phyloP scores from a whole-genome alignment of 2,888 invertebrate genomes.

The Coleophora flavipennella region DNA sequence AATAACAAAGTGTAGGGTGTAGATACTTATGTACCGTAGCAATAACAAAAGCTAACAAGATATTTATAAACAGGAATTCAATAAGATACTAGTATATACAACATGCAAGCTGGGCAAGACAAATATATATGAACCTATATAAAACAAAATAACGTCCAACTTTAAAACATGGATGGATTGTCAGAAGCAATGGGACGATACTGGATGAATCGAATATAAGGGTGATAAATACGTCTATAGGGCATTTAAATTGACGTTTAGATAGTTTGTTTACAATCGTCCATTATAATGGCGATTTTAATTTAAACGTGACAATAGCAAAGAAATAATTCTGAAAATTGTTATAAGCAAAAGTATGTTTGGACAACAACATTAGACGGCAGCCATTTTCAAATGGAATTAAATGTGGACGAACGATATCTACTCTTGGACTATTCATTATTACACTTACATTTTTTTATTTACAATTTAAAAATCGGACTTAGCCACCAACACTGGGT shows the following conservation, averaged over 20 bases:
- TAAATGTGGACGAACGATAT: slow-evolving; percentile 66
- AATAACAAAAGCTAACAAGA: slow-evolving; percentile 64
- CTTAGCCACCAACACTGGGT: slow-evolving; percentile 6
- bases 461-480: slow-evolving; percentile 53
- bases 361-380: slow-evolving; percentile 64
- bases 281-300: slow-evolving; percentile 6
- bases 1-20: slow-evolving; percentile 33
- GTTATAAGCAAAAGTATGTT: slow-evolving; percentile 42
- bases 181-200: slow-evolving; percentile 55
- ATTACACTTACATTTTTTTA: slow-evolving; percentile 43
- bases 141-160: slow-evolving; percentile 54
- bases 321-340: slow-evolving; percentile 35
- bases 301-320: slow-evolving; percentile 21
- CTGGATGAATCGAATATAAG: slow-evolving; percentile 34
- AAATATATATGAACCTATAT: slow-evolving; percentile 22
- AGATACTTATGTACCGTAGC: slow-evolving; percentile 34
- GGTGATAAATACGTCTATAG: slow-evolving; percentile 34
- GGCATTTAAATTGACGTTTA: slow-evolving; percentile 48
- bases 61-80: slow-evolving; percentile 51
- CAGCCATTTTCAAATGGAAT: slow-evolving; percentile 61
- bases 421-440: slow-evolving; percentile 56
- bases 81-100: slow-evolving; percentile 57
- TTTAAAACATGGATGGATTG: slow-evolving; percentile 59
- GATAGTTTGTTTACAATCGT: slow-evolving; percentile 16
- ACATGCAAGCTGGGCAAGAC: slow-evolving; percentile 67